Percentiles rank a stretch among this genome's conserved stretches.
Conservation (phyloP, 2,797 vertebrate genomes). For the Eulemur albifrons region DNA sequence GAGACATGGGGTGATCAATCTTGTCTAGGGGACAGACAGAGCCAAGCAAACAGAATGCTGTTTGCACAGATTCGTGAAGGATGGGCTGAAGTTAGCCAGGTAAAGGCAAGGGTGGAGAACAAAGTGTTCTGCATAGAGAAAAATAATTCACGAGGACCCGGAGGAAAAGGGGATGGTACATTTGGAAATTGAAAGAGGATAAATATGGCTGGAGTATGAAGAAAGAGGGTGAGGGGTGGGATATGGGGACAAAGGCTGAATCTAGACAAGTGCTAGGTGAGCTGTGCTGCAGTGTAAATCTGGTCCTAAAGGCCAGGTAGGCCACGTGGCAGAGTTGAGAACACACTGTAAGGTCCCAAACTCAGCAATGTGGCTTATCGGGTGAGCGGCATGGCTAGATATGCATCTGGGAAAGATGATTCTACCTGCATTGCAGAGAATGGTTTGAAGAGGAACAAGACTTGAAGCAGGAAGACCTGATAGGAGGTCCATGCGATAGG, state of each 20-base stretch:
- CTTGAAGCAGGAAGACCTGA: background rate
- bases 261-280: background rate
- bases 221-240: background rate
- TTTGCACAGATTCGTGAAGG: background rate
- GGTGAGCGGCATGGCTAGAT: background rate
- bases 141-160: background rate
- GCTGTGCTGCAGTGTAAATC: background rate
- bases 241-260: background rate
- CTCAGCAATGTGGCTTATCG: background rate
- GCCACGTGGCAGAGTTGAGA: background rate
- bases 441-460: background rate
- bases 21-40: background rate
- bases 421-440: background rate
- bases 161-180: background rate
- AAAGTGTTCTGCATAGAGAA: background rate
- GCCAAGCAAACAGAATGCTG: background rate
- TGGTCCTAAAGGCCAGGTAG: background rate
- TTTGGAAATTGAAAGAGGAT: background rate
- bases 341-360: background rate
- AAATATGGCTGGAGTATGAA: background rate
- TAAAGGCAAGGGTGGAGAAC: background rate
- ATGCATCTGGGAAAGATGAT: background rate
- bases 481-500: background rate
- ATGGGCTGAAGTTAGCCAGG: background rate
- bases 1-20: background rate